A percentile compares a stretch with the other conserved stretches of the same genome.
phyloP scores from a whole-genome alignment of 2,888 invertebrate genomes.

The Cephonodes hylas region DNA sequence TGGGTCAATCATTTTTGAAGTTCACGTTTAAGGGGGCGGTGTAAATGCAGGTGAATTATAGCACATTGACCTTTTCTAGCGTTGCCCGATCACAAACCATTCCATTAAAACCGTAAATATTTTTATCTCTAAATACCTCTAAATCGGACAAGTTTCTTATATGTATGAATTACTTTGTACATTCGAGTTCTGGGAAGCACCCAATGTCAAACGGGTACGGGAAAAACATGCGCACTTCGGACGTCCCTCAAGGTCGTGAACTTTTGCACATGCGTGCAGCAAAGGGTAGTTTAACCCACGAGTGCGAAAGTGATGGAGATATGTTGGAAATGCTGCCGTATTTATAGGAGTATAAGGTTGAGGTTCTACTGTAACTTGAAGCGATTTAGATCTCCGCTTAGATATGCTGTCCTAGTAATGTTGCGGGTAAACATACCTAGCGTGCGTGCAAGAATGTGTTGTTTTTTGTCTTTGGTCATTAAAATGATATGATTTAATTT shows the following conservation, averaged over 20 bases:
- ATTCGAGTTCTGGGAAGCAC: too few species aligned
- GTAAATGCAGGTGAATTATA: too few species aligned
- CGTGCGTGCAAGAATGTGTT: background rate
- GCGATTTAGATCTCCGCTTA: background rate
- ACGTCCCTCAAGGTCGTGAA: background rate
- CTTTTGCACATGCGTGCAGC: background rate
- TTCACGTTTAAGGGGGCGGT: too few species aligned
- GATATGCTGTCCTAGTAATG: background rate
- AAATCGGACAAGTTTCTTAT: too few species aligned
- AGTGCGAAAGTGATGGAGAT: background rate
- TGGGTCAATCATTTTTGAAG: too few species aligned
- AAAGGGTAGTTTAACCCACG: background rate
- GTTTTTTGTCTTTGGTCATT: background rate
- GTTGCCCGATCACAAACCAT: too few species aligned
- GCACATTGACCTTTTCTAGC: too few species aligned
- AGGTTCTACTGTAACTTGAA: too few species aligned
- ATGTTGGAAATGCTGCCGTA: background rate
- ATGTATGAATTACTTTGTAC: too few species aligned
- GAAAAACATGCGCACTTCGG: background rate
- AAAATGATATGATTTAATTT: background rate
- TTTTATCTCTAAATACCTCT: too few species aligned
- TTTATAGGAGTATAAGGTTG: background rate
- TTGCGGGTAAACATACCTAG: background rate
- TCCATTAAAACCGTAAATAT: too few species aligned
- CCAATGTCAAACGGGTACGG: too few species aligned